A percentile compares a stretch with the other conserved stretches of the same genome.
These are phyloP conservation scores for Ichneumoninae sp. DNA, from an alignment of 2,888 invertebrate genomes.

Conservation along the genomic window DNA sequence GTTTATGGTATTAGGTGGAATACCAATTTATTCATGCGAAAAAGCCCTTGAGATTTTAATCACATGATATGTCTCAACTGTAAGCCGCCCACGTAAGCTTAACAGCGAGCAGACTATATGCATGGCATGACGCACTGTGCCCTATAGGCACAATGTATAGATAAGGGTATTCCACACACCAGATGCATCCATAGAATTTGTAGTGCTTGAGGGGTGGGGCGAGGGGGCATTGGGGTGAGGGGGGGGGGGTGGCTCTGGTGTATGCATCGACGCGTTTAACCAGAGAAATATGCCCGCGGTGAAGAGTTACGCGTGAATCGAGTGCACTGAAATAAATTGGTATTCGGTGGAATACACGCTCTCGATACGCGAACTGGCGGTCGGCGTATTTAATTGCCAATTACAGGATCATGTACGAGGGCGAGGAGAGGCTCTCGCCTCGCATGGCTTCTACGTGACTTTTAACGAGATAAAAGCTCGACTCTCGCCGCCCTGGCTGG, in stretches of 20 bases:
- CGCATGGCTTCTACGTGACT: conserved; percentile 45
- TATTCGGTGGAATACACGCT: conserved; percentile 18
- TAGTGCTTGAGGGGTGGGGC: too few species aligned
- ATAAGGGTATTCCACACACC: too few species aligned
- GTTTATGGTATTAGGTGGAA: too few species aligned
- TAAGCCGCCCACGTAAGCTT: too few species aligned
- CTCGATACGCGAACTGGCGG: conserved; percentile 53
- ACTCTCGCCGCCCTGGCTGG: conserved; percentile 2
- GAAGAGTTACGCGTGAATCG: conserved; percentile 36
- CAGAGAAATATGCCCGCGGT: conserved; percentile 28
- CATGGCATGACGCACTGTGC: too few species aligned
- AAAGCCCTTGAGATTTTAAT: too few species aligned
- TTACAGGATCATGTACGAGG: conserved; percentile 46
- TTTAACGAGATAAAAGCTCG: conserved; percentile 54
- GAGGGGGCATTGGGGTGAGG: too few species aligned
- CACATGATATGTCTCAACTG: too few species aligned
- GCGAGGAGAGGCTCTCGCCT: conserved; percentile 16
- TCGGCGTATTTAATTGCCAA: conserved; percentile 65
- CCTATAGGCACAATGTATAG: too few species aligned
- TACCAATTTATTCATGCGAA: too few species aligned
- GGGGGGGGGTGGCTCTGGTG: background rate
- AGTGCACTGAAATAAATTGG: conserved; percentile 53
- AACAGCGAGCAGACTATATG: too few species aligned
- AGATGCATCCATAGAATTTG: too few species aligned
- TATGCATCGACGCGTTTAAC: conserved; percentile 23